These are phyloP conservation scores for Lasioglossum baleicum DNA, from an alignment of 1,140 invertebrate genomes.

Conservation along the genomic window DNA sequence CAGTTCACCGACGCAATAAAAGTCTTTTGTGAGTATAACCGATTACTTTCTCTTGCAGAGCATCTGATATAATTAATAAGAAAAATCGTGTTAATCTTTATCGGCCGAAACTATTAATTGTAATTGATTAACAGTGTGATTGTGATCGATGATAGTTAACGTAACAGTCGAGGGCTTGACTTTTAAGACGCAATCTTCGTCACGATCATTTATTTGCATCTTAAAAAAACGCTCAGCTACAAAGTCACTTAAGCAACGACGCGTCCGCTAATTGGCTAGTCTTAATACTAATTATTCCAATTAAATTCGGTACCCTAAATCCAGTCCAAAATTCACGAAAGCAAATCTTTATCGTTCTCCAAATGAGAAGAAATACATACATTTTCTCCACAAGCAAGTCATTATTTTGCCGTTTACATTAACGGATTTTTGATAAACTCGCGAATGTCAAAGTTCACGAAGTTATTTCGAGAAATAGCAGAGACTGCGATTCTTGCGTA, in stretches of 20 bases:
- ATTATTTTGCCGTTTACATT: too few species aligned
- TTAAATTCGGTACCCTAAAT: too few species aligned
- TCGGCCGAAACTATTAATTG: too few species aligned
- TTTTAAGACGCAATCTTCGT: background rate
- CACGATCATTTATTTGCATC: slow-evolving; percentile 41
- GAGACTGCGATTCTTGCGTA: too few species aligned
- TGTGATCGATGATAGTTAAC: too few species aligned
- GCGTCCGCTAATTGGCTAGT: slow-evolving; percentile 15
- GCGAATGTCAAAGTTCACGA: too few species aligned
- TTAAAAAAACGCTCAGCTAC: slow-evolving; percentile 33
- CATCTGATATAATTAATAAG: too few species aligned
- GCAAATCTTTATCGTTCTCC: background rate
- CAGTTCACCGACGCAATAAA: slow-evolving; percentile 24
- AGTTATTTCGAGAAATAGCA: too few species aligned
- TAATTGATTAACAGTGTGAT: too few species aligned
- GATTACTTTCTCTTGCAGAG: background rate
- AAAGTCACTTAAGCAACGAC: slow-evolving; percentile 28
- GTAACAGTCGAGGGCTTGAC: too few species aligned
- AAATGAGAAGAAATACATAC: background rate
- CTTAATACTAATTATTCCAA: slow-evolving; percentile 8
- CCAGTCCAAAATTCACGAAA: background rate
- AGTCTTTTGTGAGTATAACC: background rate
- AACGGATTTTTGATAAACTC: too few species aligned
- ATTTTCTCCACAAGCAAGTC: background rate
- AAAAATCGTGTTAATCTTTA: too few species aligned